phyloP scores from a whole-genome alignment of 2,888 invertebrate species.

The Hetaerina titia region DNA sequence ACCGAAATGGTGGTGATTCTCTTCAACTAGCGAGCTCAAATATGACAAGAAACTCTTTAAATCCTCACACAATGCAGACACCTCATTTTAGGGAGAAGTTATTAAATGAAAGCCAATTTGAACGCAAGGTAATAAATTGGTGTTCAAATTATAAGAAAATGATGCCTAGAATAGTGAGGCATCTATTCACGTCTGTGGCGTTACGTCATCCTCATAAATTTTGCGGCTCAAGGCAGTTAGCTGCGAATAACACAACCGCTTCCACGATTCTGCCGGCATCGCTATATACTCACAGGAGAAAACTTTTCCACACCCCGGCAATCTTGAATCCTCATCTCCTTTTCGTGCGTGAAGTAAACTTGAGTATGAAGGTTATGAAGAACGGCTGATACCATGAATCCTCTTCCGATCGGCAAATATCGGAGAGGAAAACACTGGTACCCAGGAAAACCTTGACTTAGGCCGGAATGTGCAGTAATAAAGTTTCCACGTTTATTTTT shows the following conservation, averaged over 20 bases:
- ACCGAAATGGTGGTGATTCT: no score
- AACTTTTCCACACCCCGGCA: not conserved
- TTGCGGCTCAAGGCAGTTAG: not conserved
- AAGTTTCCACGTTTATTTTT: not conserved
- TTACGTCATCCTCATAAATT: slow-evolving; percentile 50
- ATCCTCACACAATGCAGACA: not conserved
- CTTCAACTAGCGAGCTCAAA: not conserved
- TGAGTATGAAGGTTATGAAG: not conserved
- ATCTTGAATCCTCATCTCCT: slow-evolving; percentile 33
- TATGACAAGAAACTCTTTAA: not conserved
- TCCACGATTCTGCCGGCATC: not conserved
- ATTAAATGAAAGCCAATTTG: slow-evolving; percentile 30
- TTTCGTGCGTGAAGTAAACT: slow-evolving; percentile 2
- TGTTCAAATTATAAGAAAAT: not conserved
- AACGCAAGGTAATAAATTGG: slow-evolving; percentile 18
- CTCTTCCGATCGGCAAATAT: not conserved
- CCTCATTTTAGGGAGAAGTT: not conserved
- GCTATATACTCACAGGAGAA: not conserved
- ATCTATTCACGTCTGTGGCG: not conserved
- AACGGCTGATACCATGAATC: not conserved
- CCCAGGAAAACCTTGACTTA: not conserved
- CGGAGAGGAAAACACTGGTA: not conserved
- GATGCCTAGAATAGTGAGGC: not conserved
- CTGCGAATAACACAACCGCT: not conserved
- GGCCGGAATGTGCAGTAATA: not conserved